A percentile compares a stretch with the other conserved stretches of the same genome.
Conservation (phyloP, 2,113 vertebrate genomes). For the Strigops habroptila region DNA sequence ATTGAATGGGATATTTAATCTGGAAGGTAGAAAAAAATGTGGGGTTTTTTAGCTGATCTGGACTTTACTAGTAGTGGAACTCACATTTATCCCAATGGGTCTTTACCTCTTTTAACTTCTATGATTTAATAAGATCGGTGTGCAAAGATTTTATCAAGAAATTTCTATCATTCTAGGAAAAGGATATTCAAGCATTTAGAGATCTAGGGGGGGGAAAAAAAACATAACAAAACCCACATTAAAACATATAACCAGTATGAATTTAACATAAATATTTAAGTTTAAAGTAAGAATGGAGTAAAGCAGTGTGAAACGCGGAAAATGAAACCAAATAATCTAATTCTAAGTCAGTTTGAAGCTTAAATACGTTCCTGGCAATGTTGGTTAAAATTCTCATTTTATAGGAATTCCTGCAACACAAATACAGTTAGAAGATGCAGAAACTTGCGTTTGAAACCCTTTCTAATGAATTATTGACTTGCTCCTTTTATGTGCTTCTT, state of each 20-base stretch:
- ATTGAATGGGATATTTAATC: neutral
- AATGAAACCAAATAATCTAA: neutral
- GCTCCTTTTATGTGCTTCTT: neutral
- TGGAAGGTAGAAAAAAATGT: neutral
- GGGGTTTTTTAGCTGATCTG: rapidly evolving
- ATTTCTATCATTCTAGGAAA: neutral
- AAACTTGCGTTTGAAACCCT: neutral
- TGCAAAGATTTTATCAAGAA: neutral
- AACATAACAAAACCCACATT: neutral
- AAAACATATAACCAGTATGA: neutral
- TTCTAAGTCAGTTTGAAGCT: neutral
- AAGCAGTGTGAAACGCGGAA: neutral
- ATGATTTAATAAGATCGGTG: neutral
- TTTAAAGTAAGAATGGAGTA: neutral
- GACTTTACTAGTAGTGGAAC: neutral
- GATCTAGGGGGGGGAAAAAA: neutral
- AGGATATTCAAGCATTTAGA: neutral
- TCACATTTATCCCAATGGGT: neutral
- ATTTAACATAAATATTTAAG: neutral
- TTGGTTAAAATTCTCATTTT: neutral
- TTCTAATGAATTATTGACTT: neutral
- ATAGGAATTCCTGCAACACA: neutral
- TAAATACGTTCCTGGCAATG: neutral
- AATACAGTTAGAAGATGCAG: neutral
- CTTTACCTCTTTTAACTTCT: neutral